Percentiles rank a stretch among this genome's conserved stretches.
phyloP scores from a whole-genome alignment of 2,113 vertebrate genomes.

The Cephalopholis sonnerati region DNA sequence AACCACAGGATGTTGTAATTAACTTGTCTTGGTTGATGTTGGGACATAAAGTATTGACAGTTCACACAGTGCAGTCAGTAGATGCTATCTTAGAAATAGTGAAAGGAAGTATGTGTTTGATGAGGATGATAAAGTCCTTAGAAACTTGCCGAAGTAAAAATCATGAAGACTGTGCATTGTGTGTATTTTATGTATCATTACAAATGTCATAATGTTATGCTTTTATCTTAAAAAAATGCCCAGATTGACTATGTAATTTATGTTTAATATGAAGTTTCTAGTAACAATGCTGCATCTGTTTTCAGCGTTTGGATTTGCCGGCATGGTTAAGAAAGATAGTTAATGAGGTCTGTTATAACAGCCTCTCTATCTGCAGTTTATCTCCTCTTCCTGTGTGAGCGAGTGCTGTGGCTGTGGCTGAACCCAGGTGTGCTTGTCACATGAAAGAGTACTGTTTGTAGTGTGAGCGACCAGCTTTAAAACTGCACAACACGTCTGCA shows the following conservation, averaged over 20 bases:
- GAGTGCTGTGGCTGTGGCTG: conserved; percentile 47
- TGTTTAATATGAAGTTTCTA: not conserved
- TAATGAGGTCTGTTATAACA: not conserved
- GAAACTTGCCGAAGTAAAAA: no score
- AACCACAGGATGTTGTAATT: no score
- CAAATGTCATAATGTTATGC: not conserved
- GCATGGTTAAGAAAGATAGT: not conserved
- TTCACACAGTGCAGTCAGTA: not conserved
- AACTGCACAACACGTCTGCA: not conserved
- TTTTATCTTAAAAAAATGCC: not conserved
- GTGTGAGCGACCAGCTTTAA: not conserved
- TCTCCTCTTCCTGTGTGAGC: conserved; percentile 67
- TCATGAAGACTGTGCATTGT: no score
- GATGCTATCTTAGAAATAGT: not conserved
- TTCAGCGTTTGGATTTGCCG: not conserved
- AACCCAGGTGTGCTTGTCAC: conserved; percentile 53
- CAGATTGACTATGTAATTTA: no score
- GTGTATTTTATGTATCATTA: no score
- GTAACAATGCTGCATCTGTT: not conserved
- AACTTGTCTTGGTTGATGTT: no score
- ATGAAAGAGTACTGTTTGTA: conserved; percentile 27
- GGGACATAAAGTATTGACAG: not conserved
- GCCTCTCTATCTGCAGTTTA: conserved; percentile 24
- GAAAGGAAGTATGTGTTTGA: not conserved
- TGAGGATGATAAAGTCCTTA: not conserved